These are phyloP conservation scores for Calephelis perditalis DNA, from an alignment of 2,888 invertebrate species.

Conservation along the genomic window DNA sequence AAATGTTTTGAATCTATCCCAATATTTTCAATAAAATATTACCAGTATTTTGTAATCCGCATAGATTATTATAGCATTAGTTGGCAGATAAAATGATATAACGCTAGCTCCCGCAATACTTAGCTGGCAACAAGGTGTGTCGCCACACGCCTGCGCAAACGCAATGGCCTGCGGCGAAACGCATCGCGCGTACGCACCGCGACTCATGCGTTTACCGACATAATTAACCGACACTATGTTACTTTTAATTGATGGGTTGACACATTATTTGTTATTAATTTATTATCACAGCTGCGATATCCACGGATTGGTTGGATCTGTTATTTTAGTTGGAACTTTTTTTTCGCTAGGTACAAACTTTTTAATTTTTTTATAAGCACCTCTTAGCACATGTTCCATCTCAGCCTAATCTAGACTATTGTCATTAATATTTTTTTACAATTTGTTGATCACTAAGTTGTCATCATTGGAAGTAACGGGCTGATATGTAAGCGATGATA, in stretches of 20 bases:
- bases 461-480: too few relatives aligned
- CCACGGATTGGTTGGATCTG: too few relatives aligned
- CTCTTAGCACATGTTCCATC: too few relatives aligned
- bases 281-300: neutral
- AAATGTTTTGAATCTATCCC: too few relatives aligned
- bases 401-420: too few relatives aligned
- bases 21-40: too few relatives aligned
- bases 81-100: neutral
- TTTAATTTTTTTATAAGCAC: too few relatives aligned
- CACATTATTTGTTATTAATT: slow-evolving; percentile 13
- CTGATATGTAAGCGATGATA: too few relatives aligned
- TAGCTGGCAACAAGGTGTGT: slow-evolving; percentile 15
- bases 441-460: too few relatives aligned
- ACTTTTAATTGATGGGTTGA: slow-evolving; percentile 14
- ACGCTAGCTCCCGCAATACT: neutral
- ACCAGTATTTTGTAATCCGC: neutral
- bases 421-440: too few relatives aligned
- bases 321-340: too few relatives aligned
- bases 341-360: too few relatives aligned
- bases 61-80: neutral
- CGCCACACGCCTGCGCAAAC: slow-evolving; percentile 11
- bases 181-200: slow-evolving; percentile 31
- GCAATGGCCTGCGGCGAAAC: slow-evolving; percentile 39
- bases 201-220: slow-evolving; percentile 13
- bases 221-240: slow-evolving; percentile 23